Conservation (phyloP, 2,797 vertebrate genomes). For the Sebastes diploproa region DNA sequence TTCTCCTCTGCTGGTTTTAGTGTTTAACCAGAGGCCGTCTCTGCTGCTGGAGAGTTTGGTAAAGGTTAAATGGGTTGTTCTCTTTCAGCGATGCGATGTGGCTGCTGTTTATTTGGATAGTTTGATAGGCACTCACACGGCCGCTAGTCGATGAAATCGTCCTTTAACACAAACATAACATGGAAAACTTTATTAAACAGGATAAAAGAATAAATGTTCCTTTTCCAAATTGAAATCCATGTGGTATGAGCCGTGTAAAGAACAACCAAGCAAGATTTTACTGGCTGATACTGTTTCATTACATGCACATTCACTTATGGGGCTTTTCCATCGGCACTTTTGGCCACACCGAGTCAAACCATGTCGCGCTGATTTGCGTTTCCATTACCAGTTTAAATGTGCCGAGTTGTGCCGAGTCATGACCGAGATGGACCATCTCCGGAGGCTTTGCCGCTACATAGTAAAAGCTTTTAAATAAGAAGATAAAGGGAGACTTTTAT, state of each 20-base stretch:
- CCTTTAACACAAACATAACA: neutral
- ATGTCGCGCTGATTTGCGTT: too few relatives aligned
- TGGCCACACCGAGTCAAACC: too few relatives aligned
- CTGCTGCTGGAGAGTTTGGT: neutral
- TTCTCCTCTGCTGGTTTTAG: neutral
- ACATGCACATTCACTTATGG: neutral
- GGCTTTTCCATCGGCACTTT: too few relatives aligned
- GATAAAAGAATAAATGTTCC: neutral
- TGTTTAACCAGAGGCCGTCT: slow-evolving; percentile 13
- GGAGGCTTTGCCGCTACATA: too few relatives aligned
- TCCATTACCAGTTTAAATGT: too few relatives aligned
- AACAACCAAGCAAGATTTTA: neutral
- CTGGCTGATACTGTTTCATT: too few relatives aligned
- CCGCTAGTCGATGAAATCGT: neutral
- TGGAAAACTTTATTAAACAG: neutral
- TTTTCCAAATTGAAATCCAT: neutral
- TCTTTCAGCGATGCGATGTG: slow-evolving; percentile 8
- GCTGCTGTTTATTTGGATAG: neutral
- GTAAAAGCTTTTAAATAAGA: too few relatives aligned
- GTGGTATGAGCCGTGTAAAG: neutral
- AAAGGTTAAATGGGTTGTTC: slow-evolving; percentile 4
- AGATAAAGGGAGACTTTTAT: too few relatives aligned
- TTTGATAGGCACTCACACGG: neutral
- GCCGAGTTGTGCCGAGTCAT: fast-evolving
- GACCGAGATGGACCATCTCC: too few relatives aligned